Evolutionary conservation across 2,797 vertebrate genomes (phyloP).

Genomic region (Valencia hispanica): DNA sequence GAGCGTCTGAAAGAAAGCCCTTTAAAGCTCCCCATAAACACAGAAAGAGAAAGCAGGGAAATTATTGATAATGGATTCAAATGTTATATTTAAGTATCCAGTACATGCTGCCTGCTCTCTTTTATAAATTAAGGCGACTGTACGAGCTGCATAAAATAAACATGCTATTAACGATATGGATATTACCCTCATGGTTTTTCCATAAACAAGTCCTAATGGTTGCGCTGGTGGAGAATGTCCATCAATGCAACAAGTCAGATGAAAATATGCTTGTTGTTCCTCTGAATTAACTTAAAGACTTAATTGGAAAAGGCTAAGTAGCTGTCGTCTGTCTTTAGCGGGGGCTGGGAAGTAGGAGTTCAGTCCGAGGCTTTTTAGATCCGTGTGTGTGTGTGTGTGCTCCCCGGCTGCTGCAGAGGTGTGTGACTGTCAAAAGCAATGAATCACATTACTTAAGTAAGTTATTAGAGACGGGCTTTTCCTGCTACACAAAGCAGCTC

Average conservation of each 20-base stretch:
- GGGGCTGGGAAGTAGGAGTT: conserved; percentile 57
- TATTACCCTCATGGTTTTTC: conserved; percentile 52
- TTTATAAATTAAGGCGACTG: conserved; percentile 2
- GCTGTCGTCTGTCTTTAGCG: conserved; percentile 63
- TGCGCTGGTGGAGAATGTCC: conserved; percentile 32
- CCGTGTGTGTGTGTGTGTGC: conserved; percentile 2
- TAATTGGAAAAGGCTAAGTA: conserved; percentile 72
- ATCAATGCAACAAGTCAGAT: conserved; percentile 49
- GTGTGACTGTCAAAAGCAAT: conserved; percentile 60
- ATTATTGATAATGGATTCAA: conserved; percentile 40
- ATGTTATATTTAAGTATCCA: conserved; percentile 26
- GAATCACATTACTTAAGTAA: conserved; percentile 67
- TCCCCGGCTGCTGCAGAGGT: conserved; percentile 34
- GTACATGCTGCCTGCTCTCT: conserved; percentile 5
- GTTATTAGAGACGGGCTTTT: conserved; percentile 55
- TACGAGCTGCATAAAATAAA: conserved; percentile 46
- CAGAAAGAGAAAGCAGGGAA: conserved; percentile 11
- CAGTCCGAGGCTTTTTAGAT: conserved; percentile 54
- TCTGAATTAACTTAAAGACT: conserved; percentile 74
- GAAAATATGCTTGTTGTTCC: conserved; percentile 59
- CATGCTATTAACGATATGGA: conserved; percentile 52
- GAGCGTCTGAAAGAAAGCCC: conserved; percentile 59
- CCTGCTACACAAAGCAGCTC: conserved; percentile 54
- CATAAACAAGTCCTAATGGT: conserved; percentile 64
- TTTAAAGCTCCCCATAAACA: conserved; percentile 39